Evolutionary conservation across 2,888 invertebrate species (phyloP), one percentile per base, ranked within the genome.

Genomic region (Cecidostiba fungosa): DNA sequence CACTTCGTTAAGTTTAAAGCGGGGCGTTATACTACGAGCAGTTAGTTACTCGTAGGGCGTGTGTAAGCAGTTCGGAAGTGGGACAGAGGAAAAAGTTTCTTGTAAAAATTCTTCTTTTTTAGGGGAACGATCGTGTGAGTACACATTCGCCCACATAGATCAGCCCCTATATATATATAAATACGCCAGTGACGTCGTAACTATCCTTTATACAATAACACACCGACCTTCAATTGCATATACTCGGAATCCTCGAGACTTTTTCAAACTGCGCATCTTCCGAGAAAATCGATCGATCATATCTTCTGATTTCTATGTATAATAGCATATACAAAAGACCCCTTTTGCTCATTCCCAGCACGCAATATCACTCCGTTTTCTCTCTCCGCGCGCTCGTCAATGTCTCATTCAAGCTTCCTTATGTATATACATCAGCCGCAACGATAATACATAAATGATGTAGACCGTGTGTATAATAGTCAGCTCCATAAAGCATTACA

Each of bases 81-180:
- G n/a, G 19, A 19, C 69, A n/a, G 36, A 14, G 36, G n/a, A 70
- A 62, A 26, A 23, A 12, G 5, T 62, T 62, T 62, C 59, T 59
- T 23, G 1, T 23, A 59, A 62, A 23, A 10, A 12, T 62, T 26
- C 0, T 59, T 59, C 23, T 62, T 62, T 0, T 8, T 10, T 10
- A 12, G 3, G 3, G n/a, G n/a, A n/a, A n/a, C n/a, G n/a, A 59
- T n/a, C n/a, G n/a, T 59, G n/a, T n/a, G n/a, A n/a, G n/a, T n/a
- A n/a, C n/a, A n/a, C n/a, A n/a, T n/a, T 66, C 62, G 12, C 66
- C 79, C 66, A 43, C 69, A 74, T 84, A 84, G 66, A 74, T 79
- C 73, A 74, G 59, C 66, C 79, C 74, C 66, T 74, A 74, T 84
- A 47, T 59, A 12, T 36, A 1, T 59, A 59, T 10, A 32, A 19